Conservation (phyloP, 2,113 vertebrate species). For the Paralichthys olivaceus region DNA sequence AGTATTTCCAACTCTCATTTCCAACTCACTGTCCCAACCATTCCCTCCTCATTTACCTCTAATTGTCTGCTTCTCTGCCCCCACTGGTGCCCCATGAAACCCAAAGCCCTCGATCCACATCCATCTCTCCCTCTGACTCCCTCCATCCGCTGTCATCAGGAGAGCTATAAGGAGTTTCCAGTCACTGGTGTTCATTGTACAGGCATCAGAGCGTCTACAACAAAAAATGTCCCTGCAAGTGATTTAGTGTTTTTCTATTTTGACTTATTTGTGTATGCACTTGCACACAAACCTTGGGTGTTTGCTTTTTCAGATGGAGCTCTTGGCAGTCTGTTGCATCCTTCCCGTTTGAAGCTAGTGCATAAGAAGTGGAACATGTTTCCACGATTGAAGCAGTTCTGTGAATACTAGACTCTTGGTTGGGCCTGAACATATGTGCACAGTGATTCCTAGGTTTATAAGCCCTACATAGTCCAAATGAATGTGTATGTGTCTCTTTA, state of each 20-base stretch:
- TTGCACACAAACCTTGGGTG: neutral
- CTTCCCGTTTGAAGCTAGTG: constrained; percentile 36
- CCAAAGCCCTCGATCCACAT: neutral
- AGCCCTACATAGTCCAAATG: constrained; percentile 22
- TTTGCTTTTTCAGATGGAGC: constrained; percentile 38
- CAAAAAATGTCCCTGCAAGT: too few species aligned
- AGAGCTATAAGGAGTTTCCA: constrained; percentile 33
- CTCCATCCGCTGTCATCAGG: constrained; percentile 24
- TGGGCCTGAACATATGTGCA: constrained; percentile 51
- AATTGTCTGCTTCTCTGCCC: constrained; percentile 7
- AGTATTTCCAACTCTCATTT: constrained; percentile 18
- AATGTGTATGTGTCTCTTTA: too few species aligned
- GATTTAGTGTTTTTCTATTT: constrained; percentile 9
- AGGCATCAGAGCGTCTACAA: too few species aligned
- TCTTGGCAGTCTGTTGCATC: constrained; percentile 21
- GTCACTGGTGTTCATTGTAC: constrained; percentile 12
- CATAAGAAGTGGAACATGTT: constrained; percentile 56
- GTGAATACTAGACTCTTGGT: constrained; percentile 37
- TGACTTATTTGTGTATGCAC: neutral
- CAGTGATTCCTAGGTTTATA: constrained; percentile 22
- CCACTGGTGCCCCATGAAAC: constrained; percentile 10
- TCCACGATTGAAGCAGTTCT: constrained; percentile 39
- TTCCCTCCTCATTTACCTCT: neutral
- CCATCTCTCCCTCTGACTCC: constrained; percentile 1
- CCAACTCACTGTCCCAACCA: constrained; percentile 24